Evolutionary conservation across 2,113 vertebrate genomes (phyloP).

Genomic region (Gasterosteus aculeatus): DNA sequence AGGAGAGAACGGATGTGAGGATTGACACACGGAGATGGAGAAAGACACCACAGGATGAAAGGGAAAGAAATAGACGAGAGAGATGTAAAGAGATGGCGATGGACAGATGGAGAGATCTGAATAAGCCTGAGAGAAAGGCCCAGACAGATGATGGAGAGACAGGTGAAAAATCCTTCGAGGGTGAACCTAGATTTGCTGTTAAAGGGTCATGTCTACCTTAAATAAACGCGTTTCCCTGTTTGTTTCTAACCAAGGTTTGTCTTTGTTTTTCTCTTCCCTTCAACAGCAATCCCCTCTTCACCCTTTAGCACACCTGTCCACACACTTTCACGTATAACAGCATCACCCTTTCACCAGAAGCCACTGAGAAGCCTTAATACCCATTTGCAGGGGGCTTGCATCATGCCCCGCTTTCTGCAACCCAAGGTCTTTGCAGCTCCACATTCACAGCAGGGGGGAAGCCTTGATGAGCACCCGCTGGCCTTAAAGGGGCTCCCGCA

Average conservation of each 20-base stretch:
- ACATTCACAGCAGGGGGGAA: slow-evolving; percentile 48
- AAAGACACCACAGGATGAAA: slow-evolving; percentile 48
- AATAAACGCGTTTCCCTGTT: slow-evolving; percentile 3
- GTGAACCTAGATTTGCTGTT: slow-evolving; percentile 32
- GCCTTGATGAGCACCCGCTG: slow-evolving; percentile 60
- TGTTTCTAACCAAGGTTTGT: slow-evolving; percentile 5
- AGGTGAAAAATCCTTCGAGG: slow-evolving; percentile 42
- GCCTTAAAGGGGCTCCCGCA: slow-evolving; percentile 45
- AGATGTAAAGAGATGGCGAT: slow-evolving; percentile 50
- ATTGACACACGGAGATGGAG: slow-evolving; percentile 44
- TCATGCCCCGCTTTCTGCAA: slow-evolving; percentile 62
- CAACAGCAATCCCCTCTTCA: background rate
- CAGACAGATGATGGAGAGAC: slow-evolving; percentile 44
- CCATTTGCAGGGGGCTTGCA: slow-evolving; percentile 72
- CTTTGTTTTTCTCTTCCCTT: slow-evolving; percentile 4
- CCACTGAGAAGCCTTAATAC: slow-evolving; percentile 41
- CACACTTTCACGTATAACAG: slow-evolving; percentile 13
- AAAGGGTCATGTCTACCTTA: slow-evolving; percentile 10
- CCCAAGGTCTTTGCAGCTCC: slow-evolving; percentile 53
- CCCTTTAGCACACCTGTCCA: background rate
- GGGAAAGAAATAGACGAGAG: slow-evolving; percentile 25
- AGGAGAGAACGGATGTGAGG: slow-evolving; percentile 56
- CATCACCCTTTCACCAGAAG: slow-evolving; percentile 22
- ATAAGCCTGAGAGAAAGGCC: slow-evolving; percentile 19
- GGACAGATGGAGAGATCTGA: slow-evolving; percentile 54